Evolutionary conservation across 2,888 invertebrate genomes (phyloP).

Genomic region (Acrocyrtus sp.): DNA sequence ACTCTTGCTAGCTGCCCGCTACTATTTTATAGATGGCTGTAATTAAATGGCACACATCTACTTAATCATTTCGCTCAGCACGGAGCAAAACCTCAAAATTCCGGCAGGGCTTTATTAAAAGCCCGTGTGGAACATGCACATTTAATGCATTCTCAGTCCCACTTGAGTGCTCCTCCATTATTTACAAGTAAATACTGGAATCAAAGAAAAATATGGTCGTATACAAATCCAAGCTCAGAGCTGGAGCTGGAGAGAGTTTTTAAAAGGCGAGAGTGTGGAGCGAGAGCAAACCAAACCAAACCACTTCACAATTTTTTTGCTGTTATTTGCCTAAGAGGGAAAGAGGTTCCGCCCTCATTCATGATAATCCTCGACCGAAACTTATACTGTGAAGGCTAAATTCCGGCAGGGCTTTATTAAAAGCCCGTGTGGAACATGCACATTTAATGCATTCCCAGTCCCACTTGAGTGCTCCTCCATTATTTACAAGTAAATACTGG

Average conservation of each 20-base stretch:
- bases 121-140: conserved; percentile 30
- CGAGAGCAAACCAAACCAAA: background rate
- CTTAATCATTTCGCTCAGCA: background rate
- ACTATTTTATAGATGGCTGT: background rate
- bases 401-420: conserved; percentile 11
- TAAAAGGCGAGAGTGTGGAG: background rate
- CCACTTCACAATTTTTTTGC: conserved; percentile 1
- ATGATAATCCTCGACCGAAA: too few species aligned
- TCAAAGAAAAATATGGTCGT: background rate
- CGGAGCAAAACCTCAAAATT: conserved; percentile 1
- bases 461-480: background rate
- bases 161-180: background rate
- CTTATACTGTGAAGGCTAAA: too few species aligned
- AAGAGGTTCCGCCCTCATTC: background rate
- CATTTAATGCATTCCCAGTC: conserved; percentile 23
- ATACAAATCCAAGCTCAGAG: too few species aligned
- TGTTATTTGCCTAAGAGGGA: background rate
- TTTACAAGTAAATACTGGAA: background rate
- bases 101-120: conserved; percentile 13
- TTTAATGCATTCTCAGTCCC: conserved; percentile 17
- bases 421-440: conserved; percentile 27
- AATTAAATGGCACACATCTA: background rate
- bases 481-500: background rate
- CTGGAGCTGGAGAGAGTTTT: too few species aligned
- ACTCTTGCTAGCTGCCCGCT: background rate